Evolutionary conservation across 2,113 vertebrate species (phyloP), one percentile per base, ranked within the genome.

Genomic region (Tor tambroides): DNA sequence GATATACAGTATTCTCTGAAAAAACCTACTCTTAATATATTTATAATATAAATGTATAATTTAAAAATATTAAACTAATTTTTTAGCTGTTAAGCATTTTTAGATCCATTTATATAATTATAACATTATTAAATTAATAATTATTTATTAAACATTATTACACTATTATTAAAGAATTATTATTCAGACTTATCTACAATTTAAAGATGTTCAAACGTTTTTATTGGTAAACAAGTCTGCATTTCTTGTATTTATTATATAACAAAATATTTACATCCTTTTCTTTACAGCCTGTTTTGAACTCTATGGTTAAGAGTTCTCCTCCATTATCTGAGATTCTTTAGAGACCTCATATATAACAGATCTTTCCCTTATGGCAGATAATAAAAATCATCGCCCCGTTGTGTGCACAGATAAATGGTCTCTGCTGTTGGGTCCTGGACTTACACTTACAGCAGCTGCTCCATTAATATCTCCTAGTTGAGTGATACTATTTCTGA

Each of bases 401-500:
- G 0, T 83, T 54, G 46, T 32, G 81, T n/a, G 63, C 61, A 51
- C 21, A 17, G 43, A 83, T 32, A 69, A 14, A 51, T 71, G 8
- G 15, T 51, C 41, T 83, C 43, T 71, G 43, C 43, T 32, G 26
- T 67, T 67, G 61, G 12, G 10, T 46, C 15, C n/a, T 46, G 38
- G 41, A 69, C 43, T 54, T 78, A 28, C 35, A 81, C 43, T 78
- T 78, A 65, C 59, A 83, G 26, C 28, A 71, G 81, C 81, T 35
- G 9, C 41, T 8, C 63, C 81, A 83, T 83, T 71, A 84, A 84
- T 72, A 84, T 74, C 69, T 72, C 69, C 51, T 74, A 56, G 82
- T 84, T 84, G 30, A 74, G 46, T 26, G 49, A 87, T 65, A 56
- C 17, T 30, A 65, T 67, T 65, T 83, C 30, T 26, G 23, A 76